phyloP scores from a whole-genome alignment of 2,113 vertebrate genomes.

The Campylomormyrus numenius region DNA sequence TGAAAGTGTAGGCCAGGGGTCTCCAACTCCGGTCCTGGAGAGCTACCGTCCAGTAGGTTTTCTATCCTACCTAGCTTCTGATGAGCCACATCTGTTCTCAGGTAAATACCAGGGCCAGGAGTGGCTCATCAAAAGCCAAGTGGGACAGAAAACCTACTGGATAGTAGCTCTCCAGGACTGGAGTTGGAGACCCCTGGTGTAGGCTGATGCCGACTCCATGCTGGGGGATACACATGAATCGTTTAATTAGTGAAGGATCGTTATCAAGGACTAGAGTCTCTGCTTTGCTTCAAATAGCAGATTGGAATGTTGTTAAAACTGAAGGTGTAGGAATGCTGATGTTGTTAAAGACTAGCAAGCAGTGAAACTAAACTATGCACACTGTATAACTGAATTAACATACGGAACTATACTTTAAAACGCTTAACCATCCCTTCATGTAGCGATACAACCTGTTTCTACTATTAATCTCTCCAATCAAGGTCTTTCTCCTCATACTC shows the following conservation, averaged over 20 bases:
- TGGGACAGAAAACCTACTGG: too few relatives aligned
- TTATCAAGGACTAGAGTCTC: background rate
- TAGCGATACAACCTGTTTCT: background rate
- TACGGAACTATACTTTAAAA: background rate
- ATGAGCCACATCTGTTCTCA: too few relatives aligned
- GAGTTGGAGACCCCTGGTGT: background rate
- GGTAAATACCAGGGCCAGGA: too few relatives aligned
- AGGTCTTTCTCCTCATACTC: background rate
- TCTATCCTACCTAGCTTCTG: too few relatives aligned
- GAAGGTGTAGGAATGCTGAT: background rate
- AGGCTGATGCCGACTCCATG: background rate
- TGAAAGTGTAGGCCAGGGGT: background rate
- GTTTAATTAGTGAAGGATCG: background rate
- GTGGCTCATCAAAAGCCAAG: too few relatives aligned
- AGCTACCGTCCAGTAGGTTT: too few relatives aligned
- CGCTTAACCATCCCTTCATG: background rate
- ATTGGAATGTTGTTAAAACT: background rate
- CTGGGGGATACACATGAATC: background rate
- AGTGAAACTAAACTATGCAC: background rate
- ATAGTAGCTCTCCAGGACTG: too few relatives aligned
- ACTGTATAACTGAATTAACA: background rate
- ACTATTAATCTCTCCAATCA: background rate
- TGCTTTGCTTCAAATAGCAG: background rate
- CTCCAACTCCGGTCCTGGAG: too few relatives aligned
- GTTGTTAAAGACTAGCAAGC: background rate